A percentile compares a stretch with the other conserved stretches of the same genome.
Evolutionary conservation across 1,140 invertebrate species (phyloP).

Genomic region (Papilio aristodemus): DNA sequence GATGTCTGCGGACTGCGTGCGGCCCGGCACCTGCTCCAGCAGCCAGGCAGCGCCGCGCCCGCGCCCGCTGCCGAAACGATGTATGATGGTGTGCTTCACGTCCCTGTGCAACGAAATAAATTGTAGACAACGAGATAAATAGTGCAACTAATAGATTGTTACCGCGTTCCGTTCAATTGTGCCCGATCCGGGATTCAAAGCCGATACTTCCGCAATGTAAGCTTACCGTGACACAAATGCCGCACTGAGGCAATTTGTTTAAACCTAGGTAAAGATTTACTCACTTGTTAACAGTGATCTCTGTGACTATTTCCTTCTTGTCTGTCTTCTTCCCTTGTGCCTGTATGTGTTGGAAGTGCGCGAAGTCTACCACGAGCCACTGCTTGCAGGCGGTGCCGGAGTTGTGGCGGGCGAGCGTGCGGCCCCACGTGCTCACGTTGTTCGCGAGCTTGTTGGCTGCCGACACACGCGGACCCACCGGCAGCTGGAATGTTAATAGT

Average conservation of each 20-base stretch:
- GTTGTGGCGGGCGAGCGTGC: conserved; percentile 83
- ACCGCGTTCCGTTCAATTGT: too few relatives aligned
- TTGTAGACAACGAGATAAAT: too few relatives aligned
- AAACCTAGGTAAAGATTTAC: too few relatives aligned
- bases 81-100: conserved; percentile 62
- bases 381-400: conserved; percentile 94
- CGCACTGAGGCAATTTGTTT: too few relatives aligned
- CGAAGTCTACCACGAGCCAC: conserved; percentile 91
- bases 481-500: conserved; percentile 79
- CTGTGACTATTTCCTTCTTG: conserved; percentile 56
- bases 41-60: conserved; percentile 86
- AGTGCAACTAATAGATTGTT: too few relatives aligned
- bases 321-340: conserved; percentile 28
- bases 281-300: conserved; percentile 60
- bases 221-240: too few relatives aligned
- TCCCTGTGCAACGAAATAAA: conserved; percentile 45
- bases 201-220: too few relatives aligned
- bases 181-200: too few relatives aligned
- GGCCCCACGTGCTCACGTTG: conserved; percentile 87
- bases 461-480: conserved; percentile 90
- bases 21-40: conserved; percentile 91
- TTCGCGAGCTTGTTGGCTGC: conserved; percentile 91
- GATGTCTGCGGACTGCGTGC: conserved; percentile 84
- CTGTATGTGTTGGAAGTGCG: conserved; percentile 68
- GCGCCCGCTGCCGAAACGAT: conserved; percentile 56